Conservation (phyloP, 2,888 invertebrate species). For the Listrodromus nycthemerus region DNA sequence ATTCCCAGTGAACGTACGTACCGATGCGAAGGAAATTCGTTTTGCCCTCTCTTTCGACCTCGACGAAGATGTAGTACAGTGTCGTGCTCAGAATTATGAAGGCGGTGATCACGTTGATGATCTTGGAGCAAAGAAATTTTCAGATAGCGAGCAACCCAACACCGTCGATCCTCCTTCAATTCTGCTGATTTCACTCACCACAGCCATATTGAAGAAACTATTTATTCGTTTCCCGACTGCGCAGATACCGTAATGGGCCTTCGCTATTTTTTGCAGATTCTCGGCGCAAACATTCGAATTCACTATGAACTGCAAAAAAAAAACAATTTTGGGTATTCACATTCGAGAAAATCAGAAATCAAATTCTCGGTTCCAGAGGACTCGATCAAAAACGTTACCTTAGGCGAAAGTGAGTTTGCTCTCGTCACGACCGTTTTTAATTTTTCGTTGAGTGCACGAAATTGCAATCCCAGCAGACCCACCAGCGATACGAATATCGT, state of each 20-base stretch:
- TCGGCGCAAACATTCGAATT: slow-evolving; percentile 56
- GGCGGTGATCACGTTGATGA: neutral
- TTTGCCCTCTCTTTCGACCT: neutral
- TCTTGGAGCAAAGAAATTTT: slow-evolving; percentile 20
- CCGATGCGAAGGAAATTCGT: neutral
- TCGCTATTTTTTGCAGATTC: slow-evolving; percentile 48
- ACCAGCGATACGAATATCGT: slow-evolving; percentile 59
- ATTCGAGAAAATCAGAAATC: no score
- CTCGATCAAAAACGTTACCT: neutral
- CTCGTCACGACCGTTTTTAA: slow-evolving; percentile 48
- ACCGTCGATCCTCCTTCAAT: neutral
- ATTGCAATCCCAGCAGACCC: slow-evolving; percentile 49
- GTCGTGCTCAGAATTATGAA: neutral
- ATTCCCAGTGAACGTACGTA: slow-evolving; percentile 5
- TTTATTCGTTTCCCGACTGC: slow-evolving; percentile 52
- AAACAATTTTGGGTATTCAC: neutral
- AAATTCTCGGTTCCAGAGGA: neutral
- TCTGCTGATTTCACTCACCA: slow-evolving; percentile 29
- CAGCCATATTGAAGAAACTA: slow-evolving; percentile 33
- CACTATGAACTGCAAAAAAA: neutral
- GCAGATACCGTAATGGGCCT: slow-evolving; percentile 51
- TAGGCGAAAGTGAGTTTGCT: slow-evolving; percentile 54
- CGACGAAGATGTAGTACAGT: neutral
- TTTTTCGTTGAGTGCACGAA: slow-evolving; percentile 58
- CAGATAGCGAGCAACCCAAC: neutral